These are phyloP conservation scores for Drosophila ogumai DNA, from an alignment of 1,140 invertebrate species.

Conservation along the genomic window DNA sequence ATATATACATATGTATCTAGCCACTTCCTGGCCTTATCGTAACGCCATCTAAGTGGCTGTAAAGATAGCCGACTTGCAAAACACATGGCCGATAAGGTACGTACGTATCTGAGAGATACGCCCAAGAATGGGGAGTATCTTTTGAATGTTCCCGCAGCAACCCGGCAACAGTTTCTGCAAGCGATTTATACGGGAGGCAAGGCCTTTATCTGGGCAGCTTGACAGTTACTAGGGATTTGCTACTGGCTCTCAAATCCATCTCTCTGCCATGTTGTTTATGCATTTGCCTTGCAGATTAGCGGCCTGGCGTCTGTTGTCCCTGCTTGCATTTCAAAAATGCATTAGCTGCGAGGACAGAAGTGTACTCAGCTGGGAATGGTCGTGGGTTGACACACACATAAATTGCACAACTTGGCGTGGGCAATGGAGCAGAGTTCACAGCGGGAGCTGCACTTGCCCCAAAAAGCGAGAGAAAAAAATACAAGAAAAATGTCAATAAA, in stretches of 20 bases:
- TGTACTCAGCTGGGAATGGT: slow-evolving; percentile 26
- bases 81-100: slow-evolving; percentile 62
- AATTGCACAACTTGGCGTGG: slow-evolving; percentile 55
- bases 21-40: slow-evolving; percentile 23
- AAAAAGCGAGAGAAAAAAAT: slow-evolving; percentile 10
- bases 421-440: slow-evolving; percentile 21
- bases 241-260: slow-evolving; percentile 18
- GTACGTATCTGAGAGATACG: slow-evolving; percentile 61
- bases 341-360: slow-evolving; percentile 28
- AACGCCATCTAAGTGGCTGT: slow-evolving; percentile 12
- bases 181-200: slow-evolving; percentile 9
- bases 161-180: slow-evolving; percentile 24
- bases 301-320: slow-evolving; percentile 7
- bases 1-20: background rate
- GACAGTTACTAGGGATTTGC: slow-evolving; percentile 14
- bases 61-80: slow-evolving; percentile 61
- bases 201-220: slow-evolving; percentile 38
- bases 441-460: slow-evolving; percentile 62
- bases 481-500: slow-evolving; percentile 38
- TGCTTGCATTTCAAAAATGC: slow-evolving; percentile 56
- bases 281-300: slow-evolving; percentile 70
- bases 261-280: slow-evolving; percentile 57
- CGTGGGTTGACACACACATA: slow-evolving; percentile 25
- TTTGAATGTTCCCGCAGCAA: slow-evolving; percentile 54
- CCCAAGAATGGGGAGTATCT: slow-evolving; percentile 34